phyloP scores from a whole-genome alignment of 1,140 invertebrate genomes.

The Rhyacophila brunnea region DNA sequence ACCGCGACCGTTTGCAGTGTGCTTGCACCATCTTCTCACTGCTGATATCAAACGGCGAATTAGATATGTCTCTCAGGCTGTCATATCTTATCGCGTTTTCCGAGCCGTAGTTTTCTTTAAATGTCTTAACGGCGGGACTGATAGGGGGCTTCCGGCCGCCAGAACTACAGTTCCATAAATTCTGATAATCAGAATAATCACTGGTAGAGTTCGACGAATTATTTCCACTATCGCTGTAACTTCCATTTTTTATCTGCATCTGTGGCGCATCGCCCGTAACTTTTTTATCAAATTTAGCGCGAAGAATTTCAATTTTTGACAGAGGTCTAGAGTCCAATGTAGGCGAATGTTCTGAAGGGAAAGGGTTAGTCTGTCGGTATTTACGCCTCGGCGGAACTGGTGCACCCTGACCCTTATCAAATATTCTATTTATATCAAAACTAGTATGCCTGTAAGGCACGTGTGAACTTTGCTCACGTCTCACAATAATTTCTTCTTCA shows the following conservation, averaged over 20 bases:
- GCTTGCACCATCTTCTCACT: slow-evolving; percentile 31
- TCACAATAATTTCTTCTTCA: slow-evolving; percentile 8
- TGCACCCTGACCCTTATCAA: slow-evolving; percentile 38
- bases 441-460: slow-evolving; percentile 40
- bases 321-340: slow-evolving; percentile 16
- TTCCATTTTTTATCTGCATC: slow-evolving; percentile 7
- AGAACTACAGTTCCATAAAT: slow-evolving; percentile 30
- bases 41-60: slow-evolving; percentile 15
- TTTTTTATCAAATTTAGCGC: slow-evolving; percentile 3
- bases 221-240: slow-evolving; percentile 29
- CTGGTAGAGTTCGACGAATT: slow-evolving; percentile 20
- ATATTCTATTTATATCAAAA: slow-evolving; percentile 39
- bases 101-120: slow-evolving; percentile 29
- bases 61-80: slow-evolving; percentile 25
- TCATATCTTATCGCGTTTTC: slow-evolving; percentile 34
- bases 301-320: slow-evolving; percentile 21
- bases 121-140: neutral
- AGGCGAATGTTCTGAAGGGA: slow-evolving; percentile 6
- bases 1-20: slow-evolving; percentile 38
- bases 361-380: slow-evolving; percentile 23
- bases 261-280: neutral
- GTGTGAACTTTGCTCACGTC: slow-evolving; percentile 2
- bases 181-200: slow-evolving; percentile 32
- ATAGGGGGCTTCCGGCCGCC: slow-evolving; percentile 20
- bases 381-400: slow-evolving; percentile 41